Percentiles rank a stretch among this genome's conserved stretches.
phyloP scores from a whole-genome alignment of 2,113 vertebrate genomes.

The Hassar affinis region DNA sequence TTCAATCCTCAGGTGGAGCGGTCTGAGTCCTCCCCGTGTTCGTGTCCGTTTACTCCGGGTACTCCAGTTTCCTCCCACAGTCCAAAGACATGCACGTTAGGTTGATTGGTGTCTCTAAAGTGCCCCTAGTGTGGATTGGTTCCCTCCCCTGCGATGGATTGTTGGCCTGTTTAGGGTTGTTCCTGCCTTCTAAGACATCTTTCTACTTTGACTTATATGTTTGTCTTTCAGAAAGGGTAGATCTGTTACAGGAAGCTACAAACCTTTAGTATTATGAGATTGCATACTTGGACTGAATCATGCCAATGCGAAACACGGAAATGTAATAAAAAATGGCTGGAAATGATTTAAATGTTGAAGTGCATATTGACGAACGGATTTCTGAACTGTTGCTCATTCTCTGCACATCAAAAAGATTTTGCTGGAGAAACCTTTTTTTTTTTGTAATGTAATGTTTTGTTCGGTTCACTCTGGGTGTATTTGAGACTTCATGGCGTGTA shows the following conservation, averaged over 20 bases:
- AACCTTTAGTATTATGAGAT: not conserved
- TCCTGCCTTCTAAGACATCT: too few species aligned
- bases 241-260: not conserved
- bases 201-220: too few species aligned
- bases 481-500: not conserved
- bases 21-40: too few species aligned
- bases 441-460: not conserved
- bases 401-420: not conserved
- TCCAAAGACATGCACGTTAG: too few species aligned
- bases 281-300: not conserved
- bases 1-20: too few species aligned
- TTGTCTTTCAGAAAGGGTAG: not conserved
- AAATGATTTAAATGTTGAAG: too few species aligned
- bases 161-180: too few species aligned
- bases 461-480: not conserved
- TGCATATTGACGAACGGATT: not conserved
- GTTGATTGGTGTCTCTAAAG: too few species aligned
- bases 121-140: too few species aligned
- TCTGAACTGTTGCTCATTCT: not conserved
- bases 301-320: not conserved
- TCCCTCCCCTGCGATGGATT: too few species aligned
- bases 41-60: too few species aligned
- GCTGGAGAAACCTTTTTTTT: not conserved
- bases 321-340: not conserved
- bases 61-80: too few species aligned